A percentile compares a stretch with the other conserved stretches of the same genome.
These are phyloP conservation scores for Brevimyrus niger DNA, from an alignment of 2,113 vertebrate genomes.

Conservation along the genomic window DNA sequence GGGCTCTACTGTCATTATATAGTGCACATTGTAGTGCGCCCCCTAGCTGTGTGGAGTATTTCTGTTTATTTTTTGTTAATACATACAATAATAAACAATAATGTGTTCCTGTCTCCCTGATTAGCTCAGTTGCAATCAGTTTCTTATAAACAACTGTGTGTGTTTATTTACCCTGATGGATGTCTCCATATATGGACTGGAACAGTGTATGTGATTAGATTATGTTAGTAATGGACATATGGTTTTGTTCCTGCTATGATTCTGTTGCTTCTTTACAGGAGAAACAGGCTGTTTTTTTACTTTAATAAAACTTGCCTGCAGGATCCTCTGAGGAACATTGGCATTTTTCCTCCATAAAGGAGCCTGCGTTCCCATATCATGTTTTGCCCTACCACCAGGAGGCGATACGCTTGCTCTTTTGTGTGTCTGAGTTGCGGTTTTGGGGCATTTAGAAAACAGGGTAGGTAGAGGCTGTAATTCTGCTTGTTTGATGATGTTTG, in stretches of 20 bases:
- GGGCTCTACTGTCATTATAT: not conserved
- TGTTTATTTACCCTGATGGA: not conserved
- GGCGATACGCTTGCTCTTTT: not conserved
- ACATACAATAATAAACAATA: not conserved
- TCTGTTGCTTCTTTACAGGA: not conserved
- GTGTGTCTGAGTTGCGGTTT: not conserved
- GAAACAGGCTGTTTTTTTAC: not conserved
- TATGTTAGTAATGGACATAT: not conserved
- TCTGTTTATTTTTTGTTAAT: not conserved
- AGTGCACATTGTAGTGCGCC: not conserved
- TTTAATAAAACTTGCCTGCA: not conserved
- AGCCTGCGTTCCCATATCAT: not conserved
- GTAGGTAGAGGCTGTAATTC: not conserved
- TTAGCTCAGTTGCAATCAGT: not conserved
- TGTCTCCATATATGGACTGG: not conserved
- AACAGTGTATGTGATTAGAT: not conserved
- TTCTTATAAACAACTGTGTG: not conserved
- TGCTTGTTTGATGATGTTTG: not conserved
- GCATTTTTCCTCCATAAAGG: not conserved
- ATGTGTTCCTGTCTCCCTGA: not conserved
- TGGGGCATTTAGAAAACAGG: not conserved
- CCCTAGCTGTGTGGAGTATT: not conserved
- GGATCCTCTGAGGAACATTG: not conserved
- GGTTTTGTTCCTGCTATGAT: not conserved
- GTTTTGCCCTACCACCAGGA: not conserved